A percentile compares a stretch with the other conserved stretches of the same genome.
Conservation (phyloP, 2,113 vertebrate genomes). For the Ceratotherium simum region DNA sequence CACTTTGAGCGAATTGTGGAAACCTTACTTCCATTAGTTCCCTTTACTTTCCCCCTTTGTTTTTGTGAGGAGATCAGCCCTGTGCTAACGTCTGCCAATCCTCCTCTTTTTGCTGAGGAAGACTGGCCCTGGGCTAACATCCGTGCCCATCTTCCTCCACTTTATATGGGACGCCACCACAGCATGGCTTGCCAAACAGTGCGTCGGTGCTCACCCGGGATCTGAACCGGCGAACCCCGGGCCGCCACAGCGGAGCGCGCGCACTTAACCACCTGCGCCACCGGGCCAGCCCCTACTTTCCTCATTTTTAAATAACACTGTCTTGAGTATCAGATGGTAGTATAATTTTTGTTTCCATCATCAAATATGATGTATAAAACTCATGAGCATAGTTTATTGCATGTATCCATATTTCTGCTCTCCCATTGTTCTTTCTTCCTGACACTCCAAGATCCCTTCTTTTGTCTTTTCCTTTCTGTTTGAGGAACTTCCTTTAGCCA, state of each 20-base stretch:
- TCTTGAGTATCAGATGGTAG: background rate
- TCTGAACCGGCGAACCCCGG: no score
- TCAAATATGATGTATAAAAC: background rate
- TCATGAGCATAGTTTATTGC: background rate
- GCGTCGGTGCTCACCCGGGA: no score
- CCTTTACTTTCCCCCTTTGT: background rate
- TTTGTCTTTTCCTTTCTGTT: background rate
- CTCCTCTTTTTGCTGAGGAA: no score
- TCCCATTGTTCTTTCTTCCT: background rate
- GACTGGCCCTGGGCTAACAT: no score
- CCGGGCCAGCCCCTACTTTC: background rate
- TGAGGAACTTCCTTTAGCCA: conserved; percentile 1
- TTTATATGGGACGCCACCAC: no score
- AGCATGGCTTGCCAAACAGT: no score
- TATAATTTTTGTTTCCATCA: background rate
- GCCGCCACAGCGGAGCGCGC: no score
- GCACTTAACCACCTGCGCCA: no score
- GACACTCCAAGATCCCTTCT: background rate
- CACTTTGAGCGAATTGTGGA: background rate
- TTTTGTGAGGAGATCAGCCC: no score
- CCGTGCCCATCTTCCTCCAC: no score
- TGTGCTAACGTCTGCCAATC: no score
- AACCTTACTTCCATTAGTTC: background rate
- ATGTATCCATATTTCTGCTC: background rate
- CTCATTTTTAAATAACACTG: background rate